Percentiles rank a stretch among this genome's conserved stretches.
Evolutionary conservation across 2,113 vertebrate species (phyloP).

Genomic region (Dipodomys merriami): DNA sequence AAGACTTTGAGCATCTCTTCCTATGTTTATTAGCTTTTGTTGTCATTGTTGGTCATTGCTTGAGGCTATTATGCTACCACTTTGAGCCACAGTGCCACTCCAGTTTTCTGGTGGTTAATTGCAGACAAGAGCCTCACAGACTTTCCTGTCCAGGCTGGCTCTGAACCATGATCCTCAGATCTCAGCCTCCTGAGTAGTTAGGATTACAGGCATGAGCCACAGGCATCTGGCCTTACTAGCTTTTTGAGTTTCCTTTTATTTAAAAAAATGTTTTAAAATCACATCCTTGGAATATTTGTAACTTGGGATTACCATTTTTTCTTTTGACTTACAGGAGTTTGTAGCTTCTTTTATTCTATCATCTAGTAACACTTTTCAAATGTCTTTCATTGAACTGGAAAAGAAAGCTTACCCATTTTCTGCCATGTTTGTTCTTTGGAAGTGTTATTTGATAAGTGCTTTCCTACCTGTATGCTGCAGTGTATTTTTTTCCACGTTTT

Average conservation of each 20-base stretch:
- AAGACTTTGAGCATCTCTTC: slow-evolving; percentile 44
- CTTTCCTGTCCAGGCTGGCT: too few relatives aligned
- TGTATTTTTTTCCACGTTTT: neutral
- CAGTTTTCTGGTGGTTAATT: too few relatives aligned
- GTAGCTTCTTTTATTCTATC: slow-evolving; percentile 34
- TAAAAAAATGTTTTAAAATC: slow-evolving; percentile 16
- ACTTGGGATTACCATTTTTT: slow-evolving; percentile 24
- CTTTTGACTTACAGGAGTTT: slow-evolving; percentile 25
- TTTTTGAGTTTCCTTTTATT: slow-evolving; percentile 44
- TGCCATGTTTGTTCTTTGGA: neutral
- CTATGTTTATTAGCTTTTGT: neutral
- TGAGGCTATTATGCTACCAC: too few relatives aligned
- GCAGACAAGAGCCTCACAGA: too few relatives aligned
- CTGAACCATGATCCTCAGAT: too few relatives aligned
- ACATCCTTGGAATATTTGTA: slow-evolving; percentile 28
- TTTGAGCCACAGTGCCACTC: too few relatives aligned
- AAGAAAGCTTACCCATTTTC: neutral
- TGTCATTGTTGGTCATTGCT: too few relatives aligned
- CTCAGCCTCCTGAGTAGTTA: too few relatives aligned
- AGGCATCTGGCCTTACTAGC: neutral
- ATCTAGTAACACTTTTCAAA: neutral
- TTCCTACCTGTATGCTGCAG: neutral
- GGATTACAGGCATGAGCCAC: too few relatives aligned
- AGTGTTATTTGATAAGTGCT: neutral
- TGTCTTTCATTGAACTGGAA: slow-evolving; percentile 21